A percentile compares a stretch with the other conserved stretches of the same genome.
Conservation (phyloP, 2,888 invertebrate species). For the Synergus gifuensis region DNA sequence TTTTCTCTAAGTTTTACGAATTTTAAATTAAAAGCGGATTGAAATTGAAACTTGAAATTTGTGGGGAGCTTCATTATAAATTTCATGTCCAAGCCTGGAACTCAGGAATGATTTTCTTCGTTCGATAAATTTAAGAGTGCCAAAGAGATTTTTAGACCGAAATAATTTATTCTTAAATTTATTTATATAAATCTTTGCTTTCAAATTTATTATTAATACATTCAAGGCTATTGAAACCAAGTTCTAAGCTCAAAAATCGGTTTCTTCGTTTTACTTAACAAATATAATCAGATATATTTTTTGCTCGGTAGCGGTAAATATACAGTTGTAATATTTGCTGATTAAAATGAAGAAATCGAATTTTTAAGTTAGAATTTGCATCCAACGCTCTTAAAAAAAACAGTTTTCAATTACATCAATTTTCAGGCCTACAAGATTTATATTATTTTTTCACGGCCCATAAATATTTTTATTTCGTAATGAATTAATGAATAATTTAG, state of each 20-base stretch:
- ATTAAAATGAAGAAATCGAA: no score
- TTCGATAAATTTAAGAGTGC: constrained; percentile 29
- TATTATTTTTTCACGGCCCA: not conserved
- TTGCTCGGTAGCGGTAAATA: no score
- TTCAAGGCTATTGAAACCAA: no score
- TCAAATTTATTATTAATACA: not conserved
- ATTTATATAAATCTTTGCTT: not conserved
- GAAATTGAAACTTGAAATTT: not conserved
- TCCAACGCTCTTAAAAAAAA: not conserved
- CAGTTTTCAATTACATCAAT: not conserved
- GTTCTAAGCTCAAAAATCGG: no score
- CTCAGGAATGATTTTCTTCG: constrained; percentile 38
- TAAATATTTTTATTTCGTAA: not conserved
- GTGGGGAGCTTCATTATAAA: not conserved
- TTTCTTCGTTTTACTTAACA: no score
- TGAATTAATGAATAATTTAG: not conserved
- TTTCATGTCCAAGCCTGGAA: constrained; percentile 6
- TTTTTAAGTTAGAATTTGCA: no score
- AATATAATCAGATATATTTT: no score
- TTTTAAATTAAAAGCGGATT: not conserved
- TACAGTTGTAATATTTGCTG: no score
- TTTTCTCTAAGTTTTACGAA: no score
- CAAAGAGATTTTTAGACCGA: not conserved
- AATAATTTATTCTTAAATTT: not conserved
- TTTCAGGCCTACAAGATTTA: not conserved